Percentiles rank a stretch among this genome's conserved stretches.
These are phyloP conservation scores for Parapsyche elsis DNA, from an alignment of 1,140 invertebrate species.

Conservation along the genomic window DNA sequence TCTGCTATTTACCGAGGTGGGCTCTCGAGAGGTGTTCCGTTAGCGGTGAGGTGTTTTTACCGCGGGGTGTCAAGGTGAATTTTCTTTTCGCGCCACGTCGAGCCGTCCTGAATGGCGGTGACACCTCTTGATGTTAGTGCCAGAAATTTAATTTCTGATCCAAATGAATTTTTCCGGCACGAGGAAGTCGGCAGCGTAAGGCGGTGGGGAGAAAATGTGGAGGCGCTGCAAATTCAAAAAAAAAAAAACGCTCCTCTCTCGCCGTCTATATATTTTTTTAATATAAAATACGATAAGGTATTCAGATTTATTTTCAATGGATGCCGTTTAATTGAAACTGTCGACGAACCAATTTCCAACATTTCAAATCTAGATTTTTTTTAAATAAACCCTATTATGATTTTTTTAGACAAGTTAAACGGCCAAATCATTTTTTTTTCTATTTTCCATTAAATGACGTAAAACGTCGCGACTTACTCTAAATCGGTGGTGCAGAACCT, in stretches of 20 bases:
- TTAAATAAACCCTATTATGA: too few relatives aligned
- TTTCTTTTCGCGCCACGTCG: conserved; percentile 48
- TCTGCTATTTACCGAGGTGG: conserved; percentile 36
- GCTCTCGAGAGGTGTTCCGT: conserved; percentile 1
- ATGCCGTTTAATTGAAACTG: conserved; percentile 6
- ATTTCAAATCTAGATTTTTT: too few relatives aligned
- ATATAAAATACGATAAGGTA: conserved; percentile 25
- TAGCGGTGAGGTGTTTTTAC: background rate
- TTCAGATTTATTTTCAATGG: conserved; percentile 27
- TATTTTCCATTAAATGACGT: too few relatives aligned
- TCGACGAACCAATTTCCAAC: conserved; percentile 17
- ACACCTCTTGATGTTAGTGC: conserved; percentile 51
- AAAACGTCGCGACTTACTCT: too few relatives aligned
- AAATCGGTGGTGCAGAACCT: too few relatives aligned
- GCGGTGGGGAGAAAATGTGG: background rate
- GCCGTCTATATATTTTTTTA: conserved; percentile 4
- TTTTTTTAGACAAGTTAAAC: too few relatives aligned
- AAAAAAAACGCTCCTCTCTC: background rate
- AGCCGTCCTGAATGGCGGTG: conserved; percentile 49
- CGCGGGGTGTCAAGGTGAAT: conserved; percentile 45
- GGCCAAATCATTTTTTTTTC: too few relatives aligned
- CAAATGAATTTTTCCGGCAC: conserved; percentile 38
- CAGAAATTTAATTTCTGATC: conserved; percentile 52
- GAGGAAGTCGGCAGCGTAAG: conserved; percentile 2
- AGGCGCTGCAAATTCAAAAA: conserved; percentile 15